Evolutionary conservation across 2,797 vertebrate genomes (phyloP).

Genomic region (Taenioides sp.): DNA sequence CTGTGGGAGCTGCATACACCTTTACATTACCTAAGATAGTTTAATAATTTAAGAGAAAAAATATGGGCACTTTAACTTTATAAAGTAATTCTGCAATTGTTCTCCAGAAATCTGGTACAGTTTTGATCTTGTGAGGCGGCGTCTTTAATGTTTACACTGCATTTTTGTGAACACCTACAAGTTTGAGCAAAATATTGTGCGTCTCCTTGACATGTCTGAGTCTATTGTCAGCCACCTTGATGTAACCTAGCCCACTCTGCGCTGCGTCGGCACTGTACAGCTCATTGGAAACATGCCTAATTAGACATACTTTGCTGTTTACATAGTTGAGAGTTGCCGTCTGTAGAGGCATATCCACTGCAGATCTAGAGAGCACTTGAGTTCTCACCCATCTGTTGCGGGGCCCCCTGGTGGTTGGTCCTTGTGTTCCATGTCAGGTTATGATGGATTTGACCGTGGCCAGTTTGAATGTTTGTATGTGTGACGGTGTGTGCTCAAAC

Average conservation of each 20-base stretch:
- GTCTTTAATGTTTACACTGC: no score
- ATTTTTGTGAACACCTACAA: no score
- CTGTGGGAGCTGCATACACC: no score
- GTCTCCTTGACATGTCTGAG: background rate
- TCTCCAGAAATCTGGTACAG: no score
- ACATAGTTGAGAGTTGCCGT: conserved; percentile 10
- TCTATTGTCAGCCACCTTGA: background rate
- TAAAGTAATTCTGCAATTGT: no score
- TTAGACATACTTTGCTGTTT: background rate
- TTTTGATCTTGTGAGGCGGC: no score
- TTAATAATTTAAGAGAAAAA: no score
- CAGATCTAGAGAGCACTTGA: background rate
- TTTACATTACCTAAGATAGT: no score
- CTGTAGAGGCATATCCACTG: conserved; percentile 4
- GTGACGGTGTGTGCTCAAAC: conserved; percentile 24
- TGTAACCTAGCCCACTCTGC: background rate
- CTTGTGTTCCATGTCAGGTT: conserved; percentile 28
- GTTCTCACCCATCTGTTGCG: conserved; percentile 30
- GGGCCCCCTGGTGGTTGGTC: conserved; percentile 41
- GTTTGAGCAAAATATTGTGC: no score
- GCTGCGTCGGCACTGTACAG: background rate
- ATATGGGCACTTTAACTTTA: no score
- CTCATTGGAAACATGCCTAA: conserved; percentile 8
- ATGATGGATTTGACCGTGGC: conserved; percentile 37
- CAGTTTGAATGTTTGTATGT: conserved; percentile 27